Percentiles rank a stretch among this genome's conserved stretches.
Conservation (phyloP, 23 tunicate genomes). For the Phallusia fumigata region DNA sequence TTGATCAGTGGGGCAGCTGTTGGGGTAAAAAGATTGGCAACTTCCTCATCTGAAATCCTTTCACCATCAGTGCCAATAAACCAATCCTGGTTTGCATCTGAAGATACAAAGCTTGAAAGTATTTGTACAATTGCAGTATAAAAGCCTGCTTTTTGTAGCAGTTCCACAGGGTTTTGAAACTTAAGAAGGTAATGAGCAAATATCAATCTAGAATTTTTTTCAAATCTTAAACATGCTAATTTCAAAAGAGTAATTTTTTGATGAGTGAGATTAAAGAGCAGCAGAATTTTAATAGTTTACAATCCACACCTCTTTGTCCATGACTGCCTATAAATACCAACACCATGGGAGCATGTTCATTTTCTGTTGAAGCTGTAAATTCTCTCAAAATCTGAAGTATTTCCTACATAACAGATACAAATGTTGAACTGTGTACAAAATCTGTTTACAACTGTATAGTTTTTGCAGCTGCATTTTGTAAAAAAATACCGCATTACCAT, state of each 20-base stretch:
- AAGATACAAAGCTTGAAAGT: too few relatives aligned
- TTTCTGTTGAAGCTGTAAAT: slow-evolving; percentile 36
- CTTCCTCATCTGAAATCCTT: slow-evolving; percentile 20
- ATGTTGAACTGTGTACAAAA: not conserved
- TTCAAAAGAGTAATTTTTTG: too few relatives aligned
- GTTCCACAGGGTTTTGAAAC: too few relatives aligned
- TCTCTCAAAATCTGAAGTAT: slow-evolving; percentile 23
- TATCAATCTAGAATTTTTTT: too few relatives aligned
- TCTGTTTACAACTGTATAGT: not conserved
- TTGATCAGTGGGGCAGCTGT: slow-evolving; percentile 13
- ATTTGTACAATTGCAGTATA: too few relatives aligned
- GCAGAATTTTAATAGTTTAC: too few relatives aligned
- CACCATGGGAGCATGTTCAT: slow-evolving; percentile 20
- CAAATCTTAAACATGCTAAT: too few relatives aligned
- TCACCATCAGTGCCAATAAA: slow-evolving; percentile 41
- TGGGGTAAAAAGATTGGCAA: slow-evolving; percentile 17
- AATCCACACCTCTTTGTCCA: slow-evolving; percentile 46
- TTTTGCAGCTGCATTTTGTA: not conserved
- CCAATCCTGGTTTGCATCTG: slow-evolving; percentile 27
- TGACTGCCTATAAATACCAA: slow-evolving; percentile 43
- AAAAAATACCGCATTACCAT: not conserved
- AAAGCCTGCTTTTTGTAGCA: too few relatives aligned
- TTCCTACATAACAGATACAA: slow-evolving; percentile 18
- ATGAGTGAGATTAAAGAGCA: too few relatives aligned
- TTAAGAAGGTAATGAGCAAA: too few relatives aligned